Base-by-base conservation (phyloP, 2,797 vertebrate species). In the Pantherophis alleghaniensis region DNA sequence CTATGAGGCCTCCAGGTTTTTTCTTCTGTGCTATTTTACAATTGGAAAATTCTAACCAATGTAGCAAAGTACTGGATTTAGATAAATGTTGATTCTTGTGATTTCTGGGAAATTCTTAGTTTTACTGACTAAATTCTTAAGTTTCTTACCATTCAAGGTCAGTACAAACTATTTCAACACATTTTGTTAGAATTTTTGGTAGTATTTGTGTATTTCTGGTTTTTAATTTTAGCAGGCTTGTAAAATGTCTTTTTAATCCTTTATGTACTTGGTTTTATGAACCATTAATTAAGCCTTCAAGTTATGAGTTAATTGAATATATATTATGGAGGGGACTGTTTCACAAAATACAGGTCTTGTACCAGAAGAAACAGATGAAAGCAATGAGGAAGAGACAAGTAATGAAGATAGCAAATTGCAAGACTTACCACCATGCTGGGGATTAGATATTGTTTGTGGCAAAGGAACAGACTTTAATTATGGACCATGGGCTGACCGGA, bases 381-480 rank as follows among this genome's bases (percentile, higher is more conserved):
- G 96, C 90, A 98, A 97, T 51, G 99, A 99, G 56, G 97, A 96
- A 57, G 99, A 99, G 96, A 96, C 97, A 1, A 98, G 96, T 95
- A 98, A 98, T 0, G 99, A 99, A 96, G 98, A 98, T 57, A 98
- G 98, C 94, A 99, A 99, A 94, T 97, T 99, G 61, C 99, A 99
- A 97, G 99, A 99, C 95, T 97, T 99, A 86, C 99, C 99, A 88
- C 99, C 99, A 0, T 99, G 99, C 86, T 99, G 99, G 99, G 99
- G 99, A 90, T 97, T 99, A 95, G 99, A 99, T 94, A 99, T 99
- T 10, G 99, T 99, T 92, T 99, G 99, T 97, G 99, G 99, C 1
- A 99, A 99, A 98, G 99, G 99, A 96, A 99, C 99, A 3, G 99
- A 99, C 95, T 99, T 99, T 96, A 99, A 99, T 97, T 99, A 99